Conservation (phyloP, 2,888 invertebrate genomes). For the Gortyna flavago region DNA sequence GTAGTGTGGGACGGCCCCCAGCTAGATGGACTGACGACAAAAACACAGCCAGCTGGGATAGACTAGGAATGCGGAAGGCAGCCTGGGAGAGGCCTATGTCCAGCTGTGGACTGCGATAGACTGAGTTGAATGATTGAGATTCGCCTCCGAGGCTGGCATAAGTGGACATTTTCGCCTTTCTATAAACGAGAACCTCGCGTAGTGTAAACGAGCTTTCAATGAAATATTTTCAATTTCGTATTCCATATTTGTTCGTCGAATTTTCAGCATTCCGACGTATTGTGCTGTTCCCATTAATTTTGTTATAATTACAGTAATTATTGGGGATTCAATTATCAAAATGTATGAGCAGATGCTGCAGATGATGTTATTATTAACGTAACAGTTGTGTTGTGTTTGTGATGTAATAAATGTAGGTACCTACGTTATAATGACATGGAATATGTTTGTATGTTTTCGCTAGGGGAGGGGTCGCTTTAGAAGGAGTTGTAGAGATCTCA, state of each 20-base stretch:
- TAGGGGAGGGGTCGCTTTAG: too few relatives aligned
- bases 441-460: background rate
- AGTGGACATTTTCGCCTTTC: too few relatives aligned
- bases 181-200: too few relatives aligned
- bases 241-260: constrained; percentile 32
- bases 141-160: too few relatives aligned
- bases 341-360: constrained; percentile 30
- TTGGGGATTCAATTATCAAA: constrained; percentile 44
- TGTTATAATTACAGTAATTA: constrained; percentile 37
- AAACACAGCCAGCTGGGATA: too few relatives aligned
- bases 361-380: background rate
- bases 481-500: too few relatives aligned
- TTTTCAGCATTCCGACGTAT: constrained; percentile 20
- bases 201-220: constrained; percentile 5
- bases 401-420: background rate
- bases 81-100: too few relatives aligned
- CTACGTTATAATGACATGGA: background rate
- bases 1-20: too few relatives aligned
- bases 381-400: background rate
- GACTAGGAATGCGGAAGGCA: too few relatives aligned
- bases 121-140: too few relatives aligned
- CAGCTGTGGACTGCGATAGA: too few relatives aligned
- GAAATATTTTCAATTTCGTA: constrained; percentile 46
- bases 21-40: too few relatives aligned
- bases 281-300: constrained; percentile 30